These are phyloP conservation scores for Minunthozetes semirufus DNA, from an alignment of 2,888 invertebrate genomes.

Conservation along the genomic window DNA sequence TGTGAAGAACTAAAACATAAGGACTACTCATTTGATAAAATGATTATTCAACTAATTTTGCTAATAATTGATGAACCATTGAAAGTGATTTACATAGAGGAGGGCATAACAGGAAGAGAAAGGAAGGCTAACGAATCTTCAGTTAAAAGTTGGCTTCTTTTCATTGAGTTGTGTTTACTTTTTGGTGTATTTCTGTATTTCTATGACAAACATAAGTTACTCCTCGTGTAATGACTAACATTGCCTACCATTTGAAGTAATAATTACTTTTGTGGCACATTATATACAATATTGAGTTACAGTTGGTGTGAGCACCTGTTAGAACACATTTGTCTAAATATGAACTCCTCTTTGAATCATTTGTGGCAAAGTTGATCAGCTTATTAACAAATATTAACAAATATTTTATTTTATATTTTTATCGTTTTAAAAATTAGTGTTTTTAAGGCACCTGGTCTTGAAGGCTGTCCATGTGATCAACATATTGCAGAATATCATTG, in stretches of 20 bases:
- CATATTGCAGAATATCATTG: neutral
- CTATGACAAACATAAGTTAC: neutral
- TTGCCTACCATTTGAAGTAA: neutral
- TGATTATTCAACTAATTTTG: too few relatives aligned
- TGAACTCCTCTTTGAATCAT: constrained; percentile 6
- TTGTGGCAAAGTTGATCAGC: constrained; percentile 1
- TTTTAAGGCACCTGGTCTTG: constrained; percentile 16
- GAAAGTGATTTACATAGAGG: neutral
- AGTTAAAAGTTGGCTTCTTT: neutral
- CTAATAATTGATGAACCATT: neutral
- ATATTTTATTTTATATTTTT: neutral
- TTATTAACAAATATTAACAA: neutral
- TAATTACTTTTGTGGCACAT: neutral
- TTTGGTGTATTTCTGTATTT: neutral
- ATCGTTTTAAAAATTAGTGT: neutral
- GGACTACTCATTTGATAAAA: too few relatives aligned
- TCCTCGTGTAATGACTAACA: neutral
- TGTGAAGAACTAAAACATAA: too few relatives aligned
- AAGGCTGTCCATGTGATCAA: constrained; percentile 6
- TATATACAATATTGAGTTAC: neutral
- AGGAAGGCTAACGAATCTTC: neutral
- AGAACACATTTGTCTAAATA: constrained; percentile 18
- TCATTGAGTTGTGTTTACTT: neutral
- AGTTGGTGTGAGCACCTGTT: constrained; percentile 16
- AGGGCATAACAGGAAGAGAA: neutral